A percentile compares a stretch with the other conserved stretches of the same genome.
Evolutionary conservation across 2,113 vertebrate genomes (phyloP).

Genomic region (Vidua macroura): DNA sequence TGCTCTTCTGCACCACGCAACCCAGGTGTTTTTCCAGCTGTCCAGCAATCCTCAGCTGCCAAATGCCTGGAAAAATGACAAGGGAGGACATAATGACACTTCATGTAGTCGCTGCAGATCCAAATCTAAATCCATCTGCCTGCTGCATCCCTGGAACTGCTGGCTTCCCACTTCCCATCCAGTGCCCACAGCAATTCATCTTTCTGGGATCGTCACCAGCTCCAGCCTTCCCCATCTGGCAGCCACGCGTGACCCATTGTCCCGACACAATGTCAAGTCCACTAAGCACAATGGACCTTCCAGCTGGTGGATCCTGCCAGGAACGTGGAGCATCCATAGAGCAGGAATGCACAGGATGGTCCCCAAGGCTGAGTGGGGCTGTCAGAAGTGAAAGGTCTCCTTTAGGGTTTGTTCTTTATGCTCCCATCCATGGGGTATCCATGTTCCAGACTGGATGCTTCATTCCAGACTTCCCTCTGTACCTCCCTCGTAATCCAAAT

Average conservation of each 20-base stretch:
- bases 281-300: not conserved
- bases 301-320: not conserved
- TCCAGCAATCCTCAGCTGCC: not conserved
- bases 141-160: not conserved
- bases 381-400: not conserved
- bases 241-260: not conserved
- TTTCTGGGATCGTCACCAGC: not conserved
- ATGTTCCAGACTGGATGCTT: not conserved
- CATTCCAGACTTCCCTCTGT: not conserved
- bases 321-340: not conserved
- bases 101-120: not conserved
- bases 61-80: not conserved
- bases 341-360: too few relatives aligned
- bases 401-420: not conserved
- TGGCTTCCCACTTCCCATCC: not conserved
- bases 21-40: not conserved
- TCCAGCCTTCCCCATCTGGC: not conserved
- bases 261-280: not conserved
- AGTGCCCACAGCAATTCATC: not conserved
- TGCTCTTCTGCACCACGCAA: not conserved
- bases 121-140: not conserved
- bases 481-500: fast-evolving
- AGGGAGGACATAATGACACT: not conserved
- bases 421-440: fast-evolving
- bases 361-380: not conserved